phyloP scores from a whole-genome alignment of 2,797 vertebrate genomes.

The Lacerta bilineata region DNA sequence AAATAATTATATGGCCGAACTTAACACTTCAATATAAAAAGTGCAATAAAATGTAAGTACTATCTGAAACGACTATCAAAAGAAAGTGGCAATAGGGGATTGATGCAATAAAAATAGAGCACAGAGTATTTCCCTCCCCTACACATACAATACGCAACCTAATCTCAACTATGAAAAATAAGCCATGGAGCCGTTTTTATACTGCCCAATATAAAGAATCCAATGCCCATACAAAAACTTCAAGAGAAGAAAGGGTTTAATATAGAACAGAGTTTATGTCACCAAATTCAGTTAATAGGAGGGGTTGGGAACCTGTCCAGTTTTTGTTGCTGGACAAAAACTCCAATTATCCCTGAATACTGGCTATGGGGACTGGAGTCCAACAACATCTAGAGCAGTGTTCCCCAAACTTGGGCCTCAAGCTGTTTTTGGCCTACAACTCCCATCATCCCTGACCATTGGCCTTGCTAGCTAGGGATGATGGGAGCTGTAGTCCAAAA shows the following conservation, averaged over 20 bases:
- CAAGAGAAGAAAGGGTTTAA: constrained; percentile 18
- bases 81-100: constrained; percentile 21
- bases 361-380: neutral
- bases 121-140: neutral
- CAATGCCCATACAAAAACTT: constrained; percentile 17
- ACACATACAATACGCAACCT: neutral
- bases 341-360: neutral
- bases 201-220: neutral
- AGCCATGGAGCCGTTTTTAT: constrained; percentile 15
- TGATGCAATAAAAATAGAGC: constrained; percentile 35
- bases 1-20: constrained; percentile 46
- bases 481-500: too few relatives aligned
- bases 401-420: too few relatives aligned
- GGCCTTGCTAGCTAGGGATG: too few relatives aligned
- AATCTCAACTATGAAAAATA: neutral
- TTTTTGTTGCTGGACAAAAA: neutral
- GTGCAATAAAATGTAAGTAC: constrained; percentile 29
- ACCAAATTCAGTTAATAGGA: neutral
- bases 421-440: too few relatives aligned
- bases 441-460: too few relatives aligned
- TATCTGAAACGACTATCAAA: constrained; percentile 38
- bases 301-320: neutral
- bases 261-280: neutral
- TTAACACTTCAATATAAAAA: constrained; percentile 48
- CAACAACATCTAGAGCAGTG: neutral